Evolutionary conservation across 2,113 vertebrate genomes (phyloP), one percentile per base, ranked within the genome.

Genomic region (Ellobius talpinus): DNA sequence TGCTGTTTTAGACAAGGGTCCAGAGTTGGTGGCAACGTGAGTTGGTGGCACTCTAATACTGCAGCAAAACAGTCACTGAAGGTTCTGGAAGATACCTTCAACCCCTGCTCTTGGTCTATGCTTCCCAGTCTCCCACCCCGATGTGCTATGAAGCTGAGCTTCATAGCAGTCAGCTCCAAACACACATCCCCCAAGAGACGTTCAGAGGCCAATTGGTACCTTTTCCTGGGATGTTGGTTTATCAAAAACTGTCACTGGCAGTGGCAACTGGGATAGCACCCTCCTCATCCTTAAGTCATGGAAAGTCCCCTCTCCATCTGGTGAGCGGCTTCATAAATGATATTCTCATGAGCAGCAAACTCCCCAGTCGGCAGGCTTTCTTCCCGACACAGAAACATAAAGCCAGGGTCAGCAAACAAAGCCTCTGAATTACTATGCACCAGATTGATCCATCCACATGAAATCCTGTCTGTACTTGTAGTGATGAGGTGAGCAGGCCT

Each of bases 151-250:
- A 47, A 95, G 65, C 31, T 68, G 58, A 36, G 76, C 82, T 33
- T 9, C 65, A 39, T 21, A 14, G 68, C 21, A 70, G 47, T 26
- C 11, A 2, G 6, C 45, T 92, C 85, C 72, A 50, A 90, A 94
- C 72, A 84, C 12, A 47, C 50, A 36, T 50, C 19, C 36, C 39
- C 1, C 61, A 73, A 78, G 21, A 86, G 61, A 93, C 87, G 45
- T 74, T 47, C 21, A 86, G 68, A 47, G 76, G 74, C 85, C 77
- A 88, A 92, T 47, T 92, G 90, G 65, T 61, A 65, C n/a, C 19
- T 82, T 84, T 93, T 95, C 88, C 93, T 95, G 81, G 70, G 39
- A 88, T 45, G 77, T 94, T 78, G 42, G 76, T 61, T 95, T 95
- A 93, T 68, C n/a, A n/a, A 90, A 39, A 95, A 93, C 17, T 58